Percentiles rank a stretch among this genome's conserved stretches.
phyloP scores from a whole-genome alignment of 35 echinoderm and acorn worm genomes.

The Chiridota heheva region DNA sequence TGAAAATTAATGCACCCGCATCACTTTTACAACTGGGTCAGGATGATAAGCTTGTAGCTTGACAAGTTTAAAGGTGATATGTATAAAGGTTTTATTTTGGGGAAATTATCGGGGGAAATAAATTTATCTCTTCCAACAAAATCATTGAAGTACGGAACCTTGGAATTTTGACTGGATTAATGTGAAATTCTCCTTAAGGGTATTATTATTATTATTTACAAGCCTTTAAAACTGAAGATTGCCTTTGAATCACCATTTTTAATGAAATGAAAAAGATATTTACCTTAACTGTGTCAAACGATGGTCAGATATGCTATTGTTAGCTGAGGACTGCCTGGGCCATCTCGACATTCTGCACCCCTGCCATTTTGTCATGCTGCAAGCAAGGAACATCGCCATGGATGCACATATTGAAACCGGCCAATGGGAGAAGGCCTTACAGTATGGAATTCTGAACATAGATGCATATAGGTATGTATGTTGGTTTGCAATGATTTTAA shows the following conservation, averaged over 20 bases:
- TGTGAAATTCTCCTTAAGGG: too few species aligned
- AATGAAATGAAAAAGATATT: not conserved
- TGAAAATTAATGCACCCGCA: too few species aligned
- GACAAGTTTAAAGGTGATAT: too few species aligned
- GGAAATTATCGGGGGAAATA: not conserved
- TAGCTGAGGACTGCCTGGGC: conserved; percentile 11
- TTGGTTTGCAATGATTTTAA: too few species aligned
- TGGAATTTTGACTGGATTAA: too few species aligned
- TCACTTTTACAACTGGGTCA: too few species aligned
- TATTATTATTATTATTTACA: too few species aligned
- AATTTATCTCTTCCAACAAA: not conserved
- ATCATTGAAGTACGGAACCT: not conserved
- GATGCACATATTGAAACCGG: conserved; percentile 31
- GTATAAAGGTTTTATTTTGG: too few species aligned
- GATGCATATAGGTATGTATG: conserved; percentile 13
- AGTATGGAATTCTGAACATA: conserved; percentile 22
- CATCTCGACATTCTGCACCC: not conserved
- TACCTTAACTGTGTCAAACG: conserved; percentile 12
- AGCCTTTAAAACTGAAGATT: not conserved
- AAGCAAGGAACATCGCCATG: conserved; percentile 37
- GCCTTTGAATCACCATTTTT: not conserved
- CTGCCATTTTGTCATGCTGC: conserved; percentile 21
- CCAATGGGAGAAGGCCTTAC: conserved; percentile 15
- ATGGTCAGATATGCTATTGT: conserved; percentile 21
- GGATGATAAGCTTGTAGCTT: too few species aligned